Percentiles rank a stretch among this genome's conserved stretches.
Evolutionary conservation across 2,888 invertebrate species (phyloP).

Genomic region (Leptogaster cylindrica): DNA sequence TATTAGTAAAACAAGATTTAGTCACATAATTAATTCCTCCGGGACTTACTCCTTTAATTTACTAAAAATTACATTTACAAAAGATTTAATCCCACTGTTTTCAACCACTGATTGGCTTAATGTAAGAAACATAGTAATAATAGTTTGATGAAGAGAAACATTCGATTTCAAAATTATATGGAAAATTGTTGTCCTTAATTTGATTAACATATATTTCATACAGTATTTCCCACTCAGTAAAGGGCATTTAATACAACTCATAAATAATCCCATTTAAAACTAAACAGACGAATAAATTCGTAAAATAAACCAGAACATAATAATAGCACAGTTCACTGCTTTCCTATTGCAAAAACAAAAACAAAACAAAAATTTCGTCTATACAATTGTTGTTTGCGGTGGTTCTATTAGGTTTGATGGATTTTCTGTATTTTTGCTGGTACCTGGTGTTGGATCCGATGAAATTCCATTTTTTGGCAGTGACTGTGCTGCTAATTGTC

Average conservation of each 20-base stretch:
- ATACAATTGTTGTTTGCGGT: slow-evolving; percentile 60
- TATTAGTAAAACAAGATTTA: no score
- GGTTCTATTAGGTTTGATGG: slow-evolving; percentile 51
- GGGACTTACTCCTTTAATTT: slow-evolving; percentile 28
- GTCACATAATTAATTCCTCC: no score
- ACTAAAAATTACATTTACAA: slow-evolving; percentile 30
- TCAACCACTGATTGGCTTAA: slow-evolving; percentile 1
- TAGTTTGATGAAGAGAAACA: slow-evolving; percentile 3
- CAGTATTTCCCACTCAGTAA: background rate
- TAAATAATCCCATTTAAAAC: slow-evolving; percentile 19
- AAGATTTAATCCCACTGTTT: slow-evolving; percentile 18
- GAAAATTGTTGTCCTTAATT: background rate
- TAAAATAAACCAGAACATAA: slow-evolving; percentile 24
- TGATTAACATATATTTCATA: slow-evolving; percentile 18
- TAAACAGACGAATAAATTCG: slow-evolving; percentile 16
- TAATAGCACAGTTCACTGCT: slow-evolving; percentile 35
- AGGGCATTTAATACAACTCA: slow-evolving; percentile 15
- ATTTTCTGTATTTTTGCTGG: slow-evolving; percentile 32
- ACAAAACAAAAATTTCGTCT: slow-evolving; percentile 48
- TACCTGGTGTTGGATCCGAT: slow-evolving; percentile 40
- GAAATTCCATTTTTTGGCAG: slow-evolving; percentile 47
- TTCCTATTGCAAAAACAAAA: no score
- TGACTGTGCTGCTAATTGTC: slow-evolving; percentile 65
- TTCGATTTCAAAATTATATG: slow-evolving; percentile 4
- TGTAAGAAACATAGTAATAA: background rate